phyloP scores from a whole-genome alignment of 2,888 invertebrate genomes.

The Salpingus planirostris region DNA sequence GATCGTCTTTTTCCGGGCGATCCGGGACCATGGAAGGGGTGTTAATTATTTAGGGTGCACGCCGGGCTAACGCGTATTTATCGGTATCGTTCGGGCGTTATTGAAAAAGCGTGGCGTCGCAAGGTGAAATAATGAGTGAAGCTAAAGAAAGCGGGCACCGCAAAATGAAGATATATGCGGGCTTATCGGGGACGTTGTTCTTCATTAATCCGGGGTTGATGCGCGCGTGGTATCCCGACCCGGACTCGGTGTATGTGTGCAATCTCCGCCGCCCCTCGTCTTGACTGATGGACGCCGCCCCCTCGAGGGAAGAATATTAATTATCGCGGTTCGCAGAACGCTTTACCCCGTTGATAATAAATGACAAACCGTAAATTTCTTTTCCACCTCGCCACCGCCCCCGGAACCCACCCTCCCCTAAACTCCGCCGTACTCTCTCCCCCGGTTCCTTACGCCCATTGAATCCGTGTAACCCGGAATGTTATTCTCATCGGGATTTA shows the following conservation, averaged over 20 bases:
- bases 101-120: too few species aligned
- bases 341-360: slow-evolving; percentile 23
- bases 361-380: slow-evolving; percentile 26
- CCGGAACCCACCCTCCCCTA: neutral
- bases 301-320: slow-evolving; percentile 26
- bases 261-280: slow-evolving; percentile 12
- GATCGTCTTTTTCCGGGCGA: too few species aligned
- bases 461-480: neutral
- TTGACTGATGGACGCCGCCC: slow-evolving; percentile 19
- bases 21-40: too few species aligned
- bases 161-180: slow-evolving; percentile 24
- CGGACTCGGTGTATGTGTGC: slow-evolving; percentile 10
- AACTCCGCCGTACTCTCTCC: neutral
- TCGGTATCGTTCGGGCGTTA: too few species aligned
- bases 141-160: slow-evolving; percentile 12
- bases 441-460: neutral
- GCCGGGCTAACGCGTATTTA: too few species aligned
- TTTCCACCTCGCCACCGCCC: slow-evolving; percentile 13
- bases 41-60: too few species aligned
- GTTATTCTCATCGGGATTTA: slow-evolving; percentile 7
- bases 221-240: slow-evolving; percentile 18
- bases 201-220: slow-evolving; percentile 21
- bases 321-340: slow-evolving; percentile 22
- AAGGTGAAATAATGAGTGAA: too few species aligned
- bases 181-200: slow-evolving; percentile 22